A percentile compares a stretch with the other conserved stretches of the same genome.
Conservation (phyloP, 2,797 vertebrate genomes). For the Rhincodon typus region DNA sequence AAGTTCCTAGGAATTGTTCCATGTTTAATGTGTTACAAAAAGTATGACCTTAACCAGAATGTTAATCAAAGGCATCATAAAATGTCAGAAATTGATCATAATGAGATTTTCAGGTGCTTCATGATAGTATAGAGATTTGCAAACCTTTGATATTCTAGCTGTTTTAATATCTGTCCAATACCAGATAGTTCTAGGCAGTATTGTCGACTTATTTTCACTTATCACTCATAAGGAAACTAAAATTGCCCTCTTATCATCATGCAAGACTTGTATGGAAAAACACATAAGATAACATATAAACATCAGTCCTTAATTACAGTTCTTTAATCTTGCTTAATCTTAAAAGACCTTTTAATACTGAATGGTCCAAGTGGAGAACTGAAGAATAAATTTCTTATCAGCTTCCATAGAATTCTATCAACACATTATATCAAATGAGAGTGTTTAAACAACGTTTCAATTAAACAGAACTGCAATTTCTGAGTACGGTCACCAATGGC, state of each 20-base stretch:
- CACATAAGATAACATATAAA: background rate
- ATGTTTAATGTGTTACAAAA: background rate
- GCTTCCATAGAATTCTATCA: background rate
- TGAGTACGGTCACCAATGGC: background rate
- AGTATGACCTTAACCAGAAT: background rate
- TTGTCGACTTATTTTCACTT: background rate
- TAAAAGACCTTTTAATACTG: background rate
- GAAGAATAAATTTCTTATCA: background rate
- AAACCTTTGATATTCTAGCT: background rate
- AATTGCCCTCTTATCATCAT: background rate
- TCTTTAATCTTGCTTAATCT: conserved; percentile 1
- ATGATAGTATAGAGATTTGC: background rate
- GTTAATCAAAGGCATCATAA: background rate
- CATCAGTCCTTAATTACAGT: background rate
- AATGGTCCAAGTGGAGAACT: background rate
- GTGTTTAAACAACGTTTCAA: background rate
- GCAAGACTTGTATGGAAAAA: background rate
- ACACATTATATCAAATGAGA: background rate
- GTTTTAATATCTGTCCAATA: background rate
- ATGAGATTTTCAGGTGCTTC: background rate
- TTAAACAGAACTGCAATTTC: background rate
- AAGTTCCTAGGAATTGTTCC: background rate
- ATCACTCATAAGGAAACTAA: background rate
- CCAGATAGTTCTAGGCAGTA: background rate
- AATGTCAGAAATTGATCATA: background rate